These are phyloP conservation scores for Columba janthina DNA, from an alignment of 2,113 vertebrate species.

Conservation along the genomic window DNA sequence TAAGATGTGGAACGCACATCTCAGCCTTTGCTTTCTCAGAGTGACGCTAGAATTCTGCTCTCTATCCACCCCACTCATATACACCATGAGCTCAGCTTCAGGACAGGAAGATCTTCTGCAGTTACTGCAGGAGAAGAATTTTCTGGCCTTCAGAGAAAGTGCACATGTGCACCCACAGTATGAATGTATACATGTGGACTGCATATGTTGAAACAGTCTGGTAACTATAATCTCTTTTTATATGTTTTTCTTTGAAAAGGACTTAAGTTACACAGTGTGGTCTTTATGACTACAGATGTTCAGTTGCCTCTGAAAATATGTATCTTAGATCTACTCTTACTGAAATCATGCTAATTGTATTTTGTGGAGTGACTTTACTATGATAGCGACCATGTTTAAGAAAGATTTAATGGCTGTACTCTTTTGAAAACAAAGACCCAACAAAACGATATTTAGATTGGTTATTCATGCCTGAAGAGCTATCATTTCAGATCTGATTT, in stretches of 20 bases:
- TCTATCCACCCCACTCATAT: rapidly evolving
- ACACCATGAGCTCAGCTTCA: not conserved
- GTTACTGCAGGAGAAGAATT: not conserved
- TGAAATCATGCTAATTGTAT: not conserved
- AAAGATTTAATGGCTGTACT: not conserved
- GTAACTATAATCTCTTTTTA: not conserved
- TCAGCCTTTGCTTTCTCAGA: not conserved
- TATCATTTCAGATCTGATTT: not conserved
- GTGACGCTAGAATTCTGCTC: not conserved
- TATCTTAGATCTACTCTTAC: not conserved
- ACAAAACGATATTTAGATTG: not conserved
- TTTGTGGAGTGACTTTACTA: not conserved
- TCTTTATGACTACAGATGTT: not conserved
- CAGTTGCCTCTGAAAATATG: not conserved
- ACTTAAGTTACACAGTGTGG: not conserved
- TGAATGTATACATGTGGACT: not conserved
- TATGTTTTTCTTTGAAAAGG: constrained; percentile 6
- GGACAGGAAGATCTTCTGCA: not conserved
- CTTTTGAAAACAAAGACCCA: not conserved
- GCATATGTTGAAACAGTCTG: not conserved
- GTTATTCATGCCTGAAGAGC: not conserved
- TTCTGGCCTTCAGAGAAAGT: not conserved
- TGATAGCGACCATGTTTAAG: not conserved
- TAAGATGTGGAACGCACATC: not conserved
- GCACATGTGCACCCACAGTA: not conserved